Conservation (phyloP, 2,888 invertebrate species). For the Pomacea canaliculata region DNA sequence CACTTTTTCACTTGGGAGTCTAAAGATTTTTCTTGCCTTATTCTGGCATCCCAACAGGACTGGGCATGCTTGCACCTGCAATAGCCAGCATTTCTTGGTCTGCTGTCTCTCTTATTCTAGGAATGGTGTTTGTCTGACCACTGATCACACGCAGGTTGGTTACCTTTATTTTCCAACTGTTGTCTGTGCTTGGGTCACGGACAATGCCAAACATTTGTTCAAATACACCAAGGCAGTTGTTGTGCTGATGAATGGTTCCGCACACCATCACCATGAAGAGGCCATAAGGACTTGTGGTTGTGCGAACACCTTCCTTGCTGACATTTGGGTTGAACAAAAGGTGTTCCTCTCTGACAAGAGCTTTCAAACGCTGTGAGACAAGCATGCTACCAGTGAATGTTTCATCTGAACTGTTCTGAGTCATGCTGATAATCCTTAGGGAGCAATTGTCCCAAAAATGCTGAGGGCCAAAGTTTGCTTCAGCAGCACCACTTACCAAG, state of each 20-base stretch:
- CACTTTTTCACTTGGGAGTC: too few relatives aligned
- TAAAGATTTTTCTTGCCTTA: neutral
- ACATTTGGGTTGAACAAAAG: slow-evolving; percentile 76
- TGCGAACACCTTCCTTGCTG: slow-evolving; percentile 74
- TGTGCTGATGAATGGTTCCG: slow-evolving; percentile 76
- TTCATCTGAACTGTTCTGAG: slow-evolving; percentile 33
- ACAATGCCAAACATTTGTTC: slow-evolving; percentile 78
- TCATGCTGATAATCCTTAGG: slow-evolving; percentile 40
- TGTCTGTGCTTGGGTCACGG: slow-evolving; percentile 76
- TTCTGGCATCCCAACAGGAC: neutral
- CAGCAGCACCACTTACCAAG: slow-evolving; percentile 17
- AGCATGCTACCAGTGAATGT: slow-evolving; percentile 40
- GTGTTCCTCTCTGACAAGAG: slow-evolving; percentile 49
- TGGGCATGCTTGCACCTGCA: neutral
- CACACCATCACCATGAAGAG: slow-evolving; percentile 76
- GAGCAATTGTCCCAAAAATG: slow-evolving; percentile 61
- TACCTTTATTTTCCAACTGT: slow-evolving; percentile 80
- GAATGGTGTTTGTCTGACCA: slow-evolving; percentile 35
- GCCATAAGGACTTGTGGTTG: slow-evolving; percentile 76
- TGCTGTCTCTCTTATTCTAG: slow-evolving; percentile 35
- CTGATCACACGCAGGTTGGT: slow-evolving; percentile 58
- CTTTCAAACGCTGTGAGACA: slow-evolving; percentile 46
- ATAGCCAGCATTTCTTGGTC: slow-evolving; percentile 17
- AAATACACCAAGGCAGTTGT: slow-evolving; percentile 75
- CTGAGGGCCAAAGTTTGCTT: slow-evolving; percentile 57